phyloP scores from a whole-genome alignment of 1,140 invertebrate species.

The Formica selysi region DNA sequence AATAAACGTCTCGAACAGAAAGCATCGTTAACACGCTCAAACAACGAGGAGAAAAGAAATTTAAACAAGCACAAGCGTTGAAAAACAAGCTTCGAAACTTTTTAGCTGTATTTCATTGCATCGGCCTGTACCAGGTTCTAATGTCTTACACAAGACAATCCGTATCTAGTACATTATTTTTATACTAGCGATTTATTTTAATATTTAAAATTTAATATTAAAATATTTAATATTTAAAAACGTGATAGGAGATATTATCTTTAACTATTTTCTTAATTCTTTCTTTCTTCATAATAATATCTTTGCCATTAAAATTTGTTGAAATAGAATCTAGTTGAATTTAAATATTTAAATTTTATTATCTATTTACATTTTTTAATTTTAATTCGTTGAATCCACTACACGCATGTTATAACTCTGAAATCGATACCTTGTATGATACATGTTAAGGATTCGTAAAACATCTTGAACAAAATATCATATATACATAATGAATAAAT shows the following conservation, averaged over 20 bases:
- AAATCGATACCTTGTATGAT: background rate
- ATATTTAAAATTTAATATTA: too few relatives aligned
- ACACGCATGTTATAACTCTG: background rate
- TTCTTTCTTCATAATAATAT: background rate
- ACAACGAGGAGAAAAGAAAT: conserved; percentile 28
- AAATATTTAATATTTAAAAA: too few relatives aligned
- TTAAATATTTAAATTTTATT: background rate
- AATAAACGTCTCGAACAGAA: conserved; percentile 52
- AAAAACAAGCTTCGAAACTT: conserved; percentile 1
- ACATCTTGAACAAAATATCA: background rate
- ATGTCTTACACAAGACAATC: background rate
- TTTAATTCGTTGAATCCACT: background rate
- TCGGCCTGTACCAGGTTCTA: background rate
- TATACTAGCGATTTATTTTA: background rate
- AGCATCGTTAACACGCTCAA: conserved; percentile 55
- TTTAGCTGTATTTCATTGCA: conserved; percentile 1
- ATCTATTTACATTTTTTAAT: too few relatives aligned
- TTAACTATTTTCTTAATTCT: background rate
- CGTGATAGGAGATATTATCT: background rate
- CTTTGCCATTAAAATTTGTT: background rate
- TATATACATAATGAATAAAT: background rate
- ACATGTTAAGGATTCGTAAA: background rate
- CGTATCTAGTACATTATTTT: background rate
- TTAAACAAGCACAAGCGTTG: conserved; percentile 15
- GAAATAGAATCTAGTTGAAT: background rate